Evolutionary conservation across 1,140 invertebrate species (phyloP).

Genomic region (Polypedilum vanderplanki): DNA sequence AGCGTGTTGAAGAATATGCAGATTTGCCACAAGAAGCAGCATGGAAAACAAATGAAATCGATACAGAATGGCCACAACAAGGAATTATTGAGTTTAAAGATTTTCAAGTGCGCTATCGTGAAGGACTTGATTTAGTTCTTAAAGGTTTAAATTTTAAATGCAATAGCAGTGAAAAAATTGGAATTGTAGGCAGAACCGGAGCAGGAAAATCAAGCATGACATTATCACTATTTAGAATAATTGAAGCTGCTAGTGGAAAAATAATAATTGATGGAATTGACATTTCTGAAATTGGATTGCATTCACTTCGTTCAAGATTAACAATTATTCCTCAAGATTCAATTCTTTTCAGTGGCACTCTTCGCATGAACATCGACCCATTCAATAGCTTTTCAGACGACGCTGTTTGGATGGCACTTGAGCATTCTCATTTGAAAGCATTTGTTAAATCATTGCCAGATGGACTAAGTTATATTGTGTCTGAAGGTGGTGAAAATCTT

Average conservation of each 20-base stretch:
- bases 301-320: conserved; percentile 34
- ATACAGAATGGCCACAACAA: conserved; percentile 31
- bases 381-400: background rate
- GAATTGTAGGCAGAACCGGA: conserved; percentile 28
- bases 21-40: conserved; percentile 49
- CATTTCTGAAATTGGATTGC: conserved; percentile 47
- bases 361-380: conserved; percentile 53
- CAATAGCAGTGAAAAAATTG: conserved; percentile 43
- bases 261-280: conserved; percentile 47
- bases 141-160: conserved; percentile 48
- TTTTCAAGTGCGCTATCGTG: conserved; percentile 48
- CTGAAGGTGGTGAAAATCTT: conserved; percentile 56
- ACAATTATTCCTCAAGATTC: conserved; percentile 47
- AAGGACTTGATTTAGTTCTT: conserved; percentile 45
- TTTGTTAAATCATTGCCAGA: conserved; percentile 46
- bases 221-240: conserved; percentile 61
- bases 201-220: conserved; percentile 52
- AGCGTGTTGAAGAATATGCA: conserved; percentile 79
- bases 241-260: conserved; percentile 53
- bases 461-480: conserved; percentile 44
- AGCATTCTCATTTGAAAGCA: background rate
- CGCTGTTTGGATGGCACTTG: background rate
- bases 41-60: background rate
- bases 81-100: conserved; percentile 52
- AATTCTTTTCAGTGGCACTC: conserved; percentile 55